Conservation (phyloP, 2,888 invertebrate genomes). For the Koerneria pararmatus region DNA sequence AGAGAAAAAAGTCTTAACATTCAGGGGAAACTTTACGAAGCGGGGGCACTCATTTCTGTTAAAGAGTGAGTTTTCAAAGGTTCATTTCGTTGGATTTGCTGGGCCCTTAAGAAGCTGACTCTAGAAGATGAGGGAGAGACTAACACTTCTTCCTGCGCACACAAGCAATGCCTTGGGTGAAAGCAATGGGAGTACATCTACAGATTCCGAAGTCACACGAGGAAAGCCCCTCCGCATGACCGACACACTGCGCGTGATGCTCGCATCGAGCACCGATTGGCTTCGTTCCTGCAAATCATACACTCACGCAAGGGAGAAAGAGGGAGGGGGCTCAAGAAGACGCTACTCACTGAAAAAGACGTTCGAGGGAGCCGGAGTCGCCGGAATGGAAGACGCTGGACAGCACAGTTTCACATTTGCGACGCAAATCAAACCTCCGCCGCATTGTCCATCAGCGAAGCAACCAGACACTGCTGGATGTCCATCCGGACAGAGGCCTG, state of each 20-base stretch:
- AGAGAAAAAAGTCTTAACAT: too few relatives aligned
- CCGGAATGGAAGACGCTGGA: slow-evolving; percentile 21
- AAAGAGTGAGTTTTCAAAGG: too few relatives aligned
- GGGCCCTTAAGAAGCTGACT: too few relatives aligned
- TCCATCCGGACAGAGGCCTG: slow-evolving; percentile 44
- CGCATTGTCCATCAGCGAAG: slow-evolving; percentile 45
- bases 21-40: too few relatives aligned
- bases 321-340: background rate
- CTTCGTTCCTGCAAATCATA: slow-evolving; percentile 29
- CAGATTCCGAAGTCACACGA: slow-evolving; percentile 45
- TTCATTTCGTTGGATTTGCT: too few relatives aligned
- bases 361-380: slow-evolving; percentile 1
- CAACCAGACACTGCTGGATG: slow-evolving; percentile 42
- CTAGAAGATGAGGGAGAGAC: too few relatives aligned
- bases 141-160: slow-evolving; percentile 33
- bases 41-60: too few relatives aligned
- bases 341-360: slow-evolving; percentile 12
- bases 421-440: slow-evolving; percentile 40
- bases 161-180: slow-evolving; percentile 45
- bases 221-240: slow-evolving; percentile 41
- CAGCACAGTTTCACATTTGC: slow-evolving; percentile 40
- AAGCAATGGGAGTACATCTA: slow-evolving; percentile 46
- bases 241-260: slow-evolving; percentile 42
- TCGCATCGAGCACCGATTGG: slow-evolving; percentile 45
- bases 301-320: slow-evolving; percentile 12